A percentile compares a stretch with the other conserved stretches of the same genome.
Conservation (phyloP, 2,113 vertebrate species). For the Andinoacara biseriatus region DNA sequence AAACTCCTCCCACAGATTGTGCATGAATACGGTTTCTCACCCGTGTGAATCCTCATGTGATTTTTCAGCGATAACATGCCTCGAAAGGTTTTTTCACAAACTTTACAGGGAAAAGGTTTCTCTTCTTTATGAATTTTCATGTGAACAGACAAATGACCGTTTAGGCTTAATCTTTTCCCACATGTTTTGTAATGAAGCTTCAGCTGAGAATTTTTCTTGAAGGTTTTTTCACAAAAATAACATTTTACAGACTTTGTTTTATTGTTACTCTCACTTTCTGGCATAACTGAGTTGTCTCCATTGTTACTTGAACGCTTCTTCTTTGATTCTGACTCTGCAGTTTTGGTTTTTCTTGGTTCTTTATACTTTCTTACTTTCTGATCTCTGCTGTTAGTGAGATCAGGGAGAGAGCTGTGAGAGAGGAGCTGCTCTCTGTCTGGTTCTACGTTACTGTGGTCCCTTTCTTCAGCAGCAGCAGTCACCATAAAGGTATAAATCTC, state of each 20-base stretch:
- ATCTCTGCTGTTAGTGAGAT: neutral
- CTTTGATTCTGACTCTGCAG: neutral
- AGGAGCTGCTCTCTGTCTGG: fast-evolving
- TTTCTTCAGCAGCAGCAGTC: neutral
- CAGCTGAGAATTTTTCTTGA: neutral
- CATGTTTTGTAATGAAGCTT: neutral
- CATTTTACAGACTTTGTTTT: neutral
- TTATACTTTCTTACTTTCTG: neutral
- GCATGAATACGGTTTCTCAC: neutral
- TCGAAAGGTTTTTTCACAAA: neutral
- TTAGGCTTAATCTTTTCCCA: neutral
- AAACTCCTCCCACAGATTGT: neutral
- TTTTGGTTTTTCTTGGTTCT: neutral
- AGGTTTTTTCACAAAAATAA: neutral
- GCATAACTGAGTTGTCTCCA: fast-evolving
- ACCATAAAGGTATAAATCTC: fast-evolving
- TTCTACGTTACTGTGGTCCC: neutral
- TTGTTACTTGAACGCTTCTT: neutral
- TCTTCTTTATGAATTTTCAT: neutral
- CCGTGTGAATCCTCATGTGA: neutral
- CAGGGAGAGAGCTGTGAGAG: neutral
- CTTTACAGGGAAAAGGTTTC: neutral
- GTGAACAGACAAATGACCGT: neutral
- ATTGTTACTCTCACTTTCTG: neutral
- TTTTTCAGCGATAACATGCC: neutral